Percentiles rank a stretch among this genome's conserved stretches.
Conservation (phyloP, 2,797 vertebrate genomes). For the Rhincodon typus region DNA sequence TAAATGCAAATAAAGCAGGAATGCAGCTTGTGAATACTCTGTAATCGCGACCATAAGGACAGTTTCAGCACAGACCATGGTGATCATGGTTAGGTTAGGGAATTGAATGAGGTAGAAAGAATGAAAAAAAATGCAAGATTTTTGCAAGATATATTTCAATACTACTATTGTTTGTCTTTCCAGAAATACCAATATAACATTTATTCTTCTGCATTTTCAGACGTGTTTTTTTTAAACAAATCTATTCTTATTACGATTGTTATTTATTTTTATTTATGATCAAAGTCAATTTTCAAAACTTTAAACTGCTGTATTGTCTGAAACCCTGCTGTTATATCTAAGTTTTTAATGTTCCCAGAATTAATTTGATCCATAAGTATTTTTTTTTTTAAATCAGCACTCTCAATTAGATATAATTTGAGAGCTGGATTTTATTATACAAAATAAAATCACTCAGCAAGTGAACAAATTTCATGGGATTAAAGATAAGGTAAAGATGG, state of each 20-base stretch:
- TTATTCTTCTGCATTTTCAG: neutral
- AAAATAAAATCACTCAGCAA: neutral
- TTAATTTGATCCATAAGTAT: neutral
- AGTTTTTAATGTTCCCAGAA: neutral
- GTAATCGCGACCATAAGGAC: neutral
- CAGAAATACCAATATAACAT: neutral
- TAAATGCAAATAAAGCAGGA: neutral
- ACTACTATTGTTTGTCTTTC: neutral
- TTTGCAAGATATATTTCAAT: neutral
- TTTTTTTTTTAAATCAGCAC: neutral
- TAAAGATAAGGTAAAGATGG: neutral
- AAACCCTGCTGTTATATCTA: neutral
- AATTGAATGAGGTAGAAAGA: neutral
- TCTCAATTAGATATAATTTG: neutral
- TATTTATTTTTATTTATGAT: neutral
- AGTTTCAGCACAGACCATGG: neutral
- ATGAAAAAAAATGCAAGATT: too few species aligned
- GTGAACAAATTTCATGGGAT: neutral
- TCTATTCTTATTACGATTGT: neutral
- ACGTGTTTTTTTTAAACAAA: neutral
- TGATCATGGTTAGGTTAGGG: neutral
- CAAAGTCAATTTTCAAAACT: neutral
- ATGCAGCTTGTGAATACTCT: neutral
- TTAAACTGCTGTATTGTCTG: neutral
- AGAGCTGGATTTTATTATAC: neutral